Percentiles rank a stretch among this genome's conserved stretches.
Evolutionary conservation across 2,888 invertebrate species (phyloP).

Genomic region (Marronus borbonicus): DNA sequence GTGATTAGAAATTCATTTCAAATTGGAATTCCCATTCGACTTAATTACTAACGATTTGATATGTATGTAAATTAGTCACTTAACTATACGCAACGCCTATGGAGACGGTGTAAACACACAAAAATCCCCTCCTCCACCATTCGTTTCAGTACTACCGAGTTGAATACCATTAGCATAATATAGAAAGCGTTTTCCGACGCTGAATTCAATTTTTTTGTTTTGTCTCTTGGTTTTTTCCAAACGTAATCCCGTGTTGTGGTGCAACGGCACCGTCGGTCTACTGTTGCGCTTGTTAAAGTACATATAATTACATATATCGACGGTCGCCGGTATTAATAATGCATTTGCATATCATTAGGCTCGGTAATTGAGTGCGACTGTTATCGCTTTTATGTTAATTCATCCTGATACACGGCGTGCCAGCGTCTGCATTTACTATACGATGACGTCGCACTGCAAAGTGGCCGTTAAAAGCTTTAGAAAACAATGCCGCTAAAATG

Average conservation of each 20-base stretch:
- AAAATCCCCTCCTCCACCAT: neutral
- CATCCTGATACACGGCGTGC: constrained; percentile 17
- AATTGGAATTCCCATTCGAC: constrained; percentile 10
- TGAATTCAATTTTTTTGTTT: neutral
- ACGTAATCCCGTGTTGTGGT: neutral
- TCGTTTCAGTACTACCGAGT: too few species aligned
- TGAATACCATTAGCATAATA: constrained; percentile 24
- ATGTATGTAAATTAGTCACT: constrained; percentile 4
- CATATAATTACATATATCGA: constrained; percentile 31
- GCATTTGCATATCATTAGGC: constrained; percentile 43
- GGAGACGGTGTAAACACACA: constrained; percentile 11
- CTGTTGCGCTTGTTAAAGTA: neutral
- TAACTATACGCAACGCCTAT: neutral
- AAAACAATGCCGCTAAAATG: too few species aligned
- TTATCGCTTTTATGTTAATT: constrained; percentile 42
- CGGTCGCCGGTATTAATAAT: constrained; percentile 33
- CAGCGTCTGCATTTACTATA: too few species aligned
- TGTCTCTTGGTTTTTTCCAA: neutral
- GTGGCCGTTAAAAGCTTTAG: too few species aligned
- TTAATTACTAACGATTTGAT: neutral
- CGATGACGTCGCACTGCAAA: too few species aligned
- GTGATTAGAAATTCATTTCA: neutral
- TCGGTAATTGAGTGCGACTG: constrained; percentile 45
- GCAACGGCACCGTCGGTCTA: constrained; percentile 2
- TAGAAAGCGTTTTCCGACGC: constrained; percentile 23